These are phyloP conservation scores for Oncorhynchus kisutch DNA, from an alignment of 2,113 vertebrate genomes.

Conservation along the genomic window DNA sequence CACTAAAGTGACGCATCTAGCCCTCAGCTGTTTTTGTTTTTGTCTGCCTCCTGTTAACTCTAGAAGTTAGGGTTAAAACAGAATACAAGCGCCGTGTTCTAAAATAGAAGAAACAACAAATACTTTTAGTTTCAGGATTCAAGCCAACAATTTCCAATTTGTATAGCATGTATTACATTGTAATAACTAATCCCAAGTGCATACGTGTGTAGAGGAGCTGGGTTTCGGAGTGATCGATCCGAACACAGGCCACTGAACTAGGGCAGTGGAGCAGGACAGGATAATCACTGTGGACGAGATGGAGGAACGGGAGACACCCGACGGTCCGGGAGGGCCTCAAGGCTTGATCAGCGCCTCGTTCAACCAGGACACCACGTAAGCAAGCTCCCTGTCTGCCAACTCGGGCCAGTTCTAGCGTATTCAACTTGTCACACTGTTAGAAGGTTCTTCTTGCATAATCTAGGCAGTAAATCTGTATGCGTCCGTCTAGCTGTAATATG, in stretches of 20 bases:
- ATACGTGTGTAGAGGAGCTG: conserved; percentile 65
- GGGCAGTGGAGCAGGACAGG: conserved; percentile 36
- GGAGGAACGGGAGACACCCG: conserved; percentile 64
- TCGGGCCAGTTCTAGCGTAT: conserved; percentile 33
- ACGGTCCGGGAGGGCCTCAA: conserved; percentile 51
- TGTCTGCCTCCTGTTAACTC: conserved; percentile 38
- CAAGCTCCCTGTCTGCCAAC: too few species aligned
- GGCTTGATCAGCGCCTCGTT: conserved; percentile 85
- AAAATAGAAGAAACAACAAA: not conserved
- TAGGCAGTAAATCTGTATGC: not conserved
- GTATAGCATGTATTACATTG: not conserved
- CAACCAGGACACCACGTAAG: conserved; percentile 93
- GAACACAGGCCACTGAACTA: conserved; percentile 64
- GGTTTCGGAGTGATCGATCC: conserved; percentile 56
- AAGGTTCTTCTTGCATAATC: conserved; percentile 47
- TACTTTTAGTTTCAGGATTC: too few species aligned
- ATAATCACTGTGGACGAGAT: conserved; percentile 50
- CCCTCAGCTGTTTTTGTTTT: conserved; percentile 77
- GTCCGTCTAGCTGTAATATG: not conserved
- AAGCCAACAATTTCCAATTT: not conserved
- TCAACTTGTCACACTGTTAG: conserved; percentile 40
- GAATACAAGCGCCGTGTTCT: conserved; percentile 26
- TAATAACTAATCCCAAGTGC: conserved; percentile 22
- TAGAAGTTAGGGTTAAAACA: conserved; percentile 53
- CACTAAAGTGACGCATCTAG: conserved; percentile 50